Conservation (phyloP, 2,888 invertebrate species). For the Eutolmus rufibarbis region DNA sequence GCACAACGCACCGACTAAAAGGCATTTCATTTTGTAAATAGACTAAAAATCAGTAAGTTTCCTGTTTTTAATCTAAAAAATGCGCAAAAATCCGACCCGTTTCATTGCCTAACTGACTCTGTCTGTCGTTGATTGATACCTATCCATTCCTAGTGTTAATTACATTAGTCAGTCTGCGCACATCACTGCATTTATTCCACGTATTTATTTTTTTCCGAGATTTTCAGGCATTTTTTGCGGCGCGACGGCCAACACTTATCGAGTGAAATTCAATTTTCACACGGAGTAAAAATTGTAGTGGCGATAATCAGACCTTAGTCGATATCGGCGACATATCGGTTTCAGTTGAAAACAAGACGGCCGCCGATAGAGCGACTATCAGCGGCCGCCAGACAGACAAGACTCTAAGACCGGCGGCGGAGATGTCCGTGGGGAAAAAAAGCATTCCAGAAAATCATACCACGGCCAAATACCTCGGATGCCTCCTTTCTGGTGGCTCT, state of each 20-base stretch:
- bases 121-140: neutral
- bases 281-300: conserved; percentile 20
- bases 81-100: neutral
- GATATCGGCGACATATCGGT: neutral
- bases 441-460: conserved; percentile 24
- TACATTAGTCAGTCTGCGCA: neutral
- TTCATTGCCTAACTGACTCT: neutral
- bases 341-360: neutral
- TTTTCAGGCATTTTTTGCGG: neutral
- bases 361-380: neutral
- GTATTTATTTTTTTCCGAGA: neutral
- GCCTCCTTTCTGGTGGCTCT: neutral
- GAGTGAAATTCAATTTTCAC: conserved; percentile 28
- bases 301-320: conserved; percentile 9
- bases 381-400: neutral
- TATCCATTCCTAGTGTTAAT: neutral
- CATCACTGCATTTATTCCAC: conserved; percentile 1
- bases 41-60: neutral
- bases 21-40: neutral
- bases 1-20: neutral
- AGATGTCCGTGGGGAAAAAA: neutral
- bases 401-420: neutral
- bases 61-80: neutral
- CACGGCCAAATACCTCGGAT: conserved; percentile 23
- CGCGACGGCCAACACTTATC: neutral